Conservation (phyloP, 1,140 invertebrate genomes). For the Ganaspis sp. region DNA sequence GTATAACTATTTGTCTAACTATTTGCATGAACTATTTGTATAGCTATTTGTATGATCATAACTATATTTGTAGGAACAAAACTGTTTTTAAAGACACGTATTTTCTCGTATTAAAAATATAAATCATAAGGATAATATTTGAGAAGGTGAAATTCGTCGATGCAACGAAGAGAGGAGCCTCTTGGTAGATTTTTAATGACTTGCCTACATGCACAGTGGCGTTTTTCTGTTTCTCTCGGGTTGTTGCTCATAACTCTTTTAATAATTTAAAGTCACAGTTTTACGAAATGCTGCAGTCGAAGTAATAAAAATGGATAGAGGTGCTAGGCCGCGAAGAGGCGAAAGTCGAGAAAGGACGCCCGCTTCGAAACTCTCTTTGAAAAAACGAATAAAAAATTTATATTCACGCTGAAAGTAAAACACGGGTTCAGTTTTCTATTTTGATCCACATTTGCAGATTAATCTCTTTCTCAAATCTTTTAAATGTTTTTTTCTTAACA, state of each 20-base stretch:
- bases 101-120: not conserved
- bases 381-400: constrained; percentile 36
- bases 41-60: too few relatives aligned
- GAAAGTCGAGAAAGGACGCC: constrained; percentile 28
- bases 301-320: constrained; percentile 13
- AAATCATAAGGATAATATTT: not conserved
- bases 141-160: not conserved
- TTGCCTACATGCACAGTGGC: not conserved
- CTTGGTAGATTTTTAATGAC: not conserved
- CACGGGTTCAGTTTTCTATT: not conserved
- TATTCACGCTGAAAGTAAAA: constrained; percentile 16
- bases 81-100: too few relatives aligned
- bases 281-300: not conserved
- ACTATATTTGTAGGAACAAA: not conserved
- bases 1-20: too few relatives aligned
- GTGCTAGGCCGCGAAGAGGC: not conserved
- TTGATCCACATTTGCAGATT: not conserved
- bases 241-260: constrained; percentile 2
- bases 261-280: constrained; percentile 6
- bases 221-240: constrained; percentile 16
- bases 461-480: not conserved
- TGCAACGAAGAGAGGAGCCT: not conserved
- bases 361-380: not conserved
- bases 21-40: too few relatives aligned
- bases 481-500: not conserved